Evolutionary conservation across 2,888 invertebrate genomes (phyloP).

Genomic region (Gymnoscelis rufifasciata): DNA sequence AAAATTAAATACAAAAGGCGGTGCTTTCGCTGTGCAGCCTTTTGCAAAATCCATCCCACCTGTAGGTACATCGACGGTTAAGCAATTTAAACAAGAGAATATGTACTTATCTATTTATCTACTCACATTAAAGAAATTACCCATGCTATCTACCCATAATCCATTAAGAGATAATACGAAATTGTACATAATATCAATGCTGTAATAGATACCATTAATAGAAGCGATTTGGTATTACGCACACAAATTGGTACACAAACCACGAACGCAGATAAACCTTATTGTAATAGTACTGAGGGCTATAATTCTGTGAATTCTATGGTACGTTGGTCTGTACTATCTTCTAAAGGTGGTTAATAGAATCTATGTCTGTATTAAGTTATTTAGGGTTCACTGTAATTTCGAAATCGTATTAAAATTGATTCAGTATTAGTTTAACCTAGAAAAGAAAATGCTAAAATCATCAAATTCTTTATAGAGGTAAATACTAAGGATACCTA

Average conservation of each 20-base stretch:
- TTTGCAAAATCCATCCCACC: no score
- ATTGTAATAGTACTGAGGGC: not conserved
- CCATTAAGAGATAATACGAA: slow-evolving; percentile 57
- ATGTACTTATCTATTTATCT: not conserved
- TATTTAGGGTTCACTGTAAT: not conserved
- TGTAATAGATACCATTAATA: slow-evolving; percentile 59
- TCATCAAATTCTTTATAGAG: no score
- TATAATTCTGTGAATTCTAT: not conserved
- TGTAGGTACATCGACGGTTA: no score
- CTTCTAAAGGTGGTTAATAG: not conserved
- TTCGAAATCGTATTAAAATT: not conserved
- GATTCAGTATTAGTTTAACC: no score
- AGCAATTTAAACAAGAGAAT: no score
- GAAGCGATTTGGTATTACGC: slow-evolving; percentile 48
- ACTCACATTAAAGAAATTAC: slow-evolving; percentile 17
- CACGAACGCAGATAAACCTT: not conserved
- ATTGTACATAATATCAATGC: slow-evolving; percentile 64
- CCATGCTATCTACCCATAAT: slow-evolving; percentile 41
- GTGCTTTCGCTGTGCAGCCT: no score
- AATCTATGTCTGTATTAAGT: not conserved
- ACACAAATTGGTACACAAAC: slow-evolving; percentile 22
- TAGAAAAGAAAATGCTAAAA: no score
- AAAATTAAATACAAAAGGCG: no score
- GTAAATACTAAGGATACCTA: no score
- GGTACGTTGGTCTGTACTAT: not conserved